A percentile compares a stretch with the other conserved stretches of the same genome.
phyloP scores from a whole-genome alignment of 64 coral and sea anemone species.

The Dendronephthya gigantea region DNA sequence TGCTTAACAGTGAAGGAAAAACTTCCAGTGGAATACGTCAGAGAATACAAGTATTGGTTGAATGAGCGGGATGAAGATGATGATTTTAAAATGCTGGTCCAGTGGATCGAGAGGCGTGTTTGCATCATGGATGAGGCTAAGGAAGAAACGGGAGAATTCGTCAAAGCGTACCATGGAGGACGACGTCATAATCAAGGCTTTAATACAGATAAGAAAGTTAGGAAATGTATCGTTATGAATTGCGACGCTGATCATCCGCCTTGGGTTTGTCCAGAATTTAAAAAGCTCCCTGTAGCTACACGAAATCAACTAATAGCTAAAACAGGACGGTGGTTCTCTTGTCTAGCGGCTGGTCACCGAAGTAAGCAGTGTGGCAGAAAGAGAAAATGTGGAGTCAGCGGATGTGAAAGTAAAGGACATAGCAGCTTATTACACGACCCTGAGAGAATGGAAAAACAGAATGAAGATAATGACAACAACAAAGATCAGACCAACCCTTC shows the following conservation, averaged over 20 bases:
- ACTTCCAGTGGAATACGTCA: conserved; percentile 34
- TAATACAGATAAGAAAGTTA: neutral
- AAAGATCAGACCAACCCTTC: too few species aligned
- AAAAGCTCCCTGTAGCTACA: neutral
- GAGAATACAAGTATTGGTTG: conserved; percentile 36
- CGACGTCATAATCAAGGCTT: neutral
- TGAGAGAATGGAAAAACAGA: neutral
- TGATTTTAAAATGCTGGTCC: conserved; percentile 15
- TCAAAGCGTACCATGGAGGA: neutral
- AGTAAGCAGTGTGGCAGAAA: conserved; percentile 27
- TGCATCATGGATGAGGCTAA: conserved; percentile 44
- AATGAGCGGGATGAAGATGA: conserved; percentile 20
- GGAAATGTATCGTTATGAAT: conserved; percentile 16
- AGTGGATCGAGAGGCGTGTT: conserved; percentile 2
- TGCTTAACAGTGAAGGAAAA: conserved; percentile 49
- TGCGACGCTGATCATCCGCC: conserved; percentile 37
- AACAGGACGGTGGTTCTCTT: conserved; percentile 23
- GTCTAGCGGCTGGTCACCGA: conserved; percentile 35
- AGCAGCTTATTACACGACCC: conserved; percentile 41
- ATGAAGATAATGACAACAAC: too few species aligned
- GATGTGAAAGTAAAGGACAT: conserved; percentile 28
- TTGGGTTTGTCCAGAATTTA: conserved; percentile 37
- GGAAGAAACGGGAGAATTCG: conserved; percentile 6
- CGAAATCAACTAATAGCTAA: conserved; percentile 32
- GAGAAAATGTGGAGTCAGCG: conserved; percentile 24